Evolutionary conservation across 2,113 vertebrate genomes (phyloP).

Genomic region (Anguilla rostrata): DNA sequence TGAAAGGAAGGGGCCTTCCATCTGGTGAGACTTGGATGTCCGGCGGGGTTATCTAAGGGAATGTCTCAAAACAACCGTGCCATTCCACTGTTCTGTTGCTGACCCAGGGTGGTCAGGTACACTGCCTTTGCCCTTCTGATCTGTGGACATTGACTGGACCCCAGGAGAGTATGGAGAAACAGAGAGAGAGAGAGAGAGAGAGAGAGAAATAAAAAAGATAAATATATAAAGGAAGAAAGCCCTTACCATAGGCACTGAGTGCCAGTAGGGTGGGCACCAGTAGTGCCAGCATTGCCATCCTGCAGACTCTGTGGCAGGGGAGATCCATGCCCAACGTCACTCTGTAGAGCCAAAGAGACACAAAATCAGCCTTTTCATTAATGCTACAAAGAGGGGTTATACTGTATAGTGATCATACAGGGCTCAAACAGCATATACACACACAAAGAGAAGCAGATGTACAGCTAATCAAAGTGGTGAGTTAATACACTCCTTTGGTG

Average conservation of each 20-base stretch:
- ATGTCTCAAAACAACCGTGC: too few relatives aligned
- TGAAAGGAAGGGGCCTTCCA: not conserved
- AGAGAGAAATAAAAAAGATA: not conserved
- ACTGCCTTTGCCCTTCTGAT: too few relatives aligned
- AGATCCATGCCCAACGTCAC: conserved; percentile 53
- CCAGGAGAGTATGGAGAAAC: too few relatives aligned
- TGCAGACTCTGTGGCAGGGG: conserved; percentile 36
- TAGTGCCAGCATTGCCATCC: conserved; percentile 60
- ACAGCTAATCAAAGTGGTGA: not conserved
- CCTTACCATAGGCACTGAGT: conserved; percentile 63
- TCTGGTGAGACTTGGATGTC: not conserved
- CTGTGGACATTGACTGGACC: too few relatives aligned
- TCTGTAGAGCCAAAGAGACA: conserved; percentile 52
- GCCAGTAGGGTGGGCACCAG: conserved; percentile 61
- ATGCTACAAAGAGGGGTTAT: conserved; percentile 23
- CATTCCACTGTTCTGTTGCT: too few relatives aligned
- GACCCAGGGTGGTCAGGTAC: too few relatives aligned
- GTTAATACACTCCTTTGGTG: too few relatives aligned
- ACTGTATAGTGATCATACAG: not conserved
- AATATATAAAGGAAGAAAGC: conserved; percentile 2
- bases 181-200: not conserved
- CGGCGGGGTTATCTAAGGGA: too few relatives aligned
- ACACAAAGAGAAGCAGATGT: not conserved
- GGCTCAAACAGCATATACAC: not conserved
- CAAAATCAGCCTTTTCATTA: conserved; percentile 9